Base-by-base conservation (phyloP, 1,140 invertebrate genomes). In the Drosophila navojoa region DNA sequence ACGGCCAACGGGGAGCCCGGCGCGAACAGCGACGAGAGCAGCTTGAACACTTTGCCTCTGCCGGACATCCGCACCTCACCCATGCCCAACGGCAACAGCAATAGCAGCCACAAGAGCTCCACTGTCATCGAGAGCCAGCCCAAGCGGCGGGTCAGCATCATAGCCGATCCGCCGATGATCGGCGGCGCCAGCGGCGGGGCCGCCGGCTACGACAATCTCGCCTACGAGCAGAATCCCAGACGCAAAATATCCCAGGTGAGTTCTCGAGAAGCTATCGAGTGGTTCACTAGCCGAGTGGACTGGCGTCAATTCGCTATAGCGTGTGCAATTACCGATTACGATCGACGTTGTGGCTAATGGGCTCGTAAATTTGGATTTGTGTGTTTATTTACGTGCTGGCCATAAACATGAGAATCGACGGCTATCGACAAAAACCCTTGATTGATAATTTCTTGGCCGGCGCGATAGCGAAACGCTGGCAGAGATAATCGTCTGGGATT, bases 181-280 rank as follows among this genome's bases (percentile, higher is more conserved):
- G 76, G 63, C 3, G 27, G 27, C 5, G 63, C 52, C n/a, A 27
- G 45, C 4, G 58, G 49, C 7, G 87, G 89, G 4, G 71, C 76
- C n/a, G 59, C 55, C 5, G 90, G 77, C 32, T 91, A 92, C 70
- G 91, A 92, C 72, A 92, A 92, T 84, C 79, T 66, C 40, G 91
- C 79, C 22, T 92, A 75, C 44, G 91, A 92, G 66, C 90, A 90
- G 72, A 86, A 91, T 75, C 91, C 91, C 47, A 76, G 79, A 59
- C 77, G 91, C 42, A 92, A 92, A 91, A 91, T 91, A 61, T 92
- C 91, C 68, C 91, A 92, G 84, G 91, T 92, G 55, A 91, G 73
- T 81, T 29, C 45, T 4, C 25, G 11, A 1, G 16, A 7, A 9
- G 35, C 15, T 40, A 29, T 1, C 47, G 10, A 15, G 13, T n/a